Evolutionary conservation across 2,113 vertebrate genomes (phyloP).

Genomic region (Charina bottae): DNA sequence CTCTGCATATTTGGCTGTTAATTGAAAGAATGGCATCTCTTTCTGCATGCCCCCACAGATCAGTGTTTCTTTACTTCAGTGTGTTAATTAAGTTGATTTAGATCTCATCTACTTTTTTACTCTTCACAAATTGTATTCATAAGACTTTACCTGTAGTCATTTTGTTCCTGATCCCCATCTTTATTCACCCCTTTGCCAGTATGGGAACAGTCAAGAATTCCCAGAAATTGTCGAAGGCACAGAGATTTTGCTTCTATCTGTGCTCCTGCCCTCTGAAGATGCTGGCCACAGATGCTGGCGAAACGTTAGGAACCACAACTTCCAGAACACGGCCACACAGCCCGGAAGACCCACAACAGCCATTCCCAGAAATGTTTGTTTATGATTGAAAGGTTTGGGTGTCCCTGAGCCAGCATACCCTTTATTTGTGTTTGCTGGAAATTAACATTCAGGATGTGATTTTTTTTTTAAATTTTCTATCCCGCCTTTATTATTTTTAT

Average conservation of each 20-base stretch:
- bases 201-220: background rate
- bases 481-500: too few relatives aligned
- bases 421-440: background rate
- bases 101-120: slow-evolving; percentile 15
- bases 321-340: too few relatives aligned
- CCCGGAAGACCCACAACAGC: too few relatives aligned
- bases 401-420: background rate
- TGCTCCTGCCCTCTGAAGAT: too few relatives aligned
- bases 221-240: too few relatives aligned
- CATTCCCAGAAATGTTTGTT: slow-evolving; percentile 22
- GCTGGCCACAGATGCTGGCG: too few relatives aligned
- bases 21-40: slow-evolving; percentile 25
- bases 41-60: slow-evolving; percentile 29
- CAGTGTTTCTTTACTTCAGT: slow-evolving; percentile 24
- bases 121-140: background rate
- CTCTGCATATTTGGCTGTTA: slow-evolving; percentile 15
- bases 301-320: too few relatives aligned
- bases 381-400: slow-evolving; percentile 20
- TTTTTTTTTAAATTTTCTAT: too few relatives aligned
- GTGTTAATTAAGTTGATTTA: slow-evolving; percentile 21
- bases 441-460: background rate
- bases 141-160: background rate
- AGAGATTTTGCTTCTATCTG: too few relatives aligned
- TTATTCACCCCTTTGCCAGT: slow-evolving; percentile 21
- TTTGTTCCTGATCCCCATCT: slow-evolving; percentile 35